Evolutionary conservation across 2,113 vertebrate species (phyloP).

Genomic region (Excalfactoria chinensis): DNA sequence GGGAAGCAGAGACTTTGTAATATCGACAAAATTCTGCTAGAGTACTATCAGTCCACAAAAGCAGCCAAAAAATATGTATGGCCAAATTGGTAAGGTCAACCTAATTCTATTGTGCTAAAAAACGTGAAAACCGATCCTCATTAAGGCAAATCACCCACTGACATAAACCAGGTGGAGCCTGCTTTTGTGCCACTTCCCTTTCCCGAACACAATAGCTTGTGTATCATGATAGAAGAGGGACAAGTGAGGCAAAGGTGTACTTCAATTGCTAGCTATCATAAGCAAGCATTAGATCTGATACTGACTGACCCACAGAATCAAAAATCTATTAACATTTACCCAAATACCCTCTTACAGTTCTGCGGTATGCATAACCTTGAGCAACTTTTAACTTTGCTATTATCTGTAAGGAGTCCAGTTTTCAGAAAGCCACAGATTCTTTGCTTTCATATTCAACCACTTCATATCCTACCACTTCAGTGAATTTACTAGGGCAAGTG

Average conservation of each 20-base stretch:
- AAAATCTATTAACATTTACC: neutral
- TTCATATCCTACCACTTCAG: neutral
- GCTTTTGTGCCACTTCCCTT: neutral
- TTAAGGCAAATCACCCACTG: neutral
- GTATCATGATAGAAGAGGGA: neutral
- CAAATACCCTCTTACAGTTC: neutral
- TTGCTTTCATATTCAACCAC: neutral
- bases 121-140: neutral
- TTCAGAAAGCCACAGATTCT: neutral
- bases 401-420: neutral
- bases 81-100: neutral
- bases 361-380: neutral
- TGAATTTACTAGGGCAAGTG: neutral
- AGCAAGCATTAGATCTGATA: neutral
- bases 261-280: neutral
- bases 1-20: neutral
- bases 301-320: neutral
- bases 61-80: neutral
- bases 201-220: neutral
- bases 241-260: neutral
- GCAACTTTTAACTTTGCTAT: neutral
- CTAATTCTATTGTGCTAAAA: neutral
- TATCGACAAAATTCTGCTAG: neutral
- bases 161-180: neutral
- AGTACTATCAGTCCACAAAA: neutral